Evolutionary conservation across 2,113 vertebrate genomes (phyloP).

Genomic region (Eulacestoma nigropectus): DNA sequence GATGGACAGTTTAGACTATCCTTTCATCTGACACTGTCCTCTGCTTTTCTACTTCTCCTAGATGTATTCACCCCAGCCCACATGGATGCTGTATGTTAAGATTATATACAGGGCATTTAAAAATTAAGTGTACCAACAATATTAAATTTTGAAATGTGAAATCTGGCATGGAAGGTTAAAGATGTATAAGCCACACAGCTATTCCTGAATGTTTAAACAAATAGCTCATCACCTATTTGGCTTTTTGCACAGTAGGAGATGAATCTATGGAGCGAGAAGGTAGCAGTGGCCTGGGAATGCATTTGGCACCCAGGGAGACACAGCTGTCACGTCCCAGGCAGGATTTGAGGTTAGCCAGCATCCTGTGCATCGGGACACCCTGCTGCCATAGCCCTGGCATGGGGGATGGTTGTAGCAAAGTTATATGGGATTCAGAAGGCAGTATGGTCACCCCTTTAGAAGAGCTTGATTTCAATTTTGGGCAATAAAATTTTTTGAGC

Average conservation of each 20-base stretch:
- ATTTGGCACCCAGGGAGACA: background rate
- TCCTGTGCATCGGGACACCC: background rate
- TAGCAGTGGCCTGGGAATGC: background rate
- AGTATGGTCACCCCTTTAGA: background rate
- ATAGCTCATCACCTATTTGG: background rate
- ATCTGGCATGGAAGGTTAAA: background rate
- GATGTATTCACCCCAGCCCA: background rate
- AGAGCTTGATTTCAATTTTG: background rate
- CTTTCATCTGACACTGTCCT: background rate
- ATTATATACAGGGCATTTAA: background rate
- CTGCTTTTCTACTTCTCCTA: background rate
- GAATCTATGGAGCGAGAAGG: rapidly evolving
- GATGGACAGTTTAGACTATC: background rate
- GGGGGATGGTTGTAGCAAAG: background rate
- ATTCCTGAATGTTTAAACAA: background rate
- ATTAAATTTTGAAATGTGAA: background rate
- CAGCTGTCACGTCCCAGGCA: background rate
- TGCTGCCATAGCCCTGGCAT: background rate
- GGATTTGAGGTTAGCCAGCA: background rate
- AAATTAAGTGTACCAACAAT: background rate
- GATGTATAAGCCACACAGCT: background rate
- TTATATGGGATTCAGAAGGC: background rate
- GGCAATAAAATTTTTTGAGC: background rate
- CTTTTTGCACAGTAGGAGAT: background rate
- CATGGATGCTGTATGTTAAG: background rate